phyloP scores from a whole-genome alignment of 1,140 invertebrate species.

The Heliothis virescens region DNA sequence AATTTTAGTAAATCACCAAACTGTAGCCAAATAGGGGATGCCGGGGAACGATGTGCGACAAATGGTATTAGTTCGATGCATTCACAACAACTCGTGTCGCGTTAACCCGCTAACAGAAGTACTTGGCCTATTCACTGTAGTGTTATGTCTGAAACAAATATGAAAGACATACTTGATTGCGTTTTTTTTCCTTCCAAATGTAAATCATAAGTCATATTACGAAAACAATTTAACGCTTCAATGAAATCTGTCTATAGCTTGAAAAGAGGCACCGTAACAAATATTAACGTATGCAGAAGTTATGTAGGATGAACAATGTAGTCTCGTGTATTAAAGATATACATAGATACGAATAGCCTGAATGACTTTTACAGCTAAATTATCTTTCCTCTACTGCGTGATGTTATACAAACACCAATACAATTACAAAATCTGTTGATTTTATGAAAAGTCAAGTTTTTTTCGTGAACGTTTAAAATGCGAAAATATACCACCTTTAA shows the following conservation, averaged over 20 bases:
- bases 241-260: too few species aligned
- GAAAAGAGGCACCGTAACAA: too few species aligned
- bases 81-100: constrained; percentile 17
- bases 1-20: constrained; percentile 49
- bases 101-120: background rate
- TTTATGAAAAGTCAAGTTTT: constrained; percentile 2
- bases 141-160: background rate
- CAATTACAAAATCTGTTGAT: background rate
- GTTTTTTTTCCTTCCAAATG: too few species aligned
- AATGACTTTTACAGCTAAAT: too few species aligned
- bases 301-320: too few species aligned
- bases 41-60: constrained; percentile 35
- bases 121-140: background rate
- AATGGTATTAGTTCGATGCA: constrained; percentile 37
- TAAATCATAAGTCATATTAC: too few species aligned
- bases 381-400: too few species aligned
- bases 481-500: constrained; percentile 39
- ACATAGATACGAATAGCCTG: too few species aligned
- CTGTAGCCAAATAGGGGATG: constrained; percentile 44
- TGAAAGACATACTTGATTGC: too few species aligned
- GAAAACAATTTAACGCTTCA: too few species aligned
- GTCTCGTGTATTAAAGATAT: too few species aligned
- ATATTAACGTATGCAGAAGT: too few species aligned
- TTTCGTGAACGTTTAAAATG: constrained; percentile 26
- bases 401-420: background rate